These are phyloP conservation scores for Micrasema longulum DNA, from an alignment of 1,140 invertebrate genomes.

Conservation along the genomic window DNA sequence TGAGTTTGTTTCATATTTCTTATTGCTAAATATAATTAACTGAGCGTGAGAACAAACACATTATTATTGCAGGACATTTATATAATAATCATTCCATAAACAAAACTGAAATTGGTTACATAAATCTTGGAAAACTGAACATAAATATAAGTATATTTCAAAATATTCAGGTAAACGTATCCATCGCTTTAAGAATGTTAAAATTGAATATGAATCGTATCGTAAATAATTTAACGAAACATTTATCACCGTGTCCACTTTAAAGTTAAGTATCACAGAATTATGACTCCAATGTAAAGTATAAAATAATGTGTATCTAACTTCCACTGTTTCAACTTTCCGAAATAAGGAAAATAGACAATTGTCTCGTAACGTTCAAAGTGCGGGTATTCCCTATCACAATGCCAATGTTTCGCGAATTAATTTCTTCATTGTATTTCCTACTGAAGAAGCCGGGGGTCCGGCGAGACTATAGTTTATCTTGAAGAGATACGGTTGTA, in stretches of 20 bases:
- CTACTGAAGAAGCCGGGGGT: constrained; percentile 78
- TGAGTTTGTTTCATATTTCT: too few species aligned
- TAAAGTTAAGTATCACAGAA: constrained; percentile 38
- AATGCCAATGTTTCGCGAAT: constrained; percentile 88
- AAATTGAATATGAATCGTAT: too few species aligned
- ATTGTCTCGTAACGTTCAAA: not conserved
- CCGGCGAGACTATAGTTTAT: constrained; percentile 82
- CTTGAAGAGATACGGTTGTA: constrained; percentile 96
- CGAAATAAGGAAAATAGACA: constrained; percentile 5
- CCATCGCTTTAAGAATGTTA: not conserved
- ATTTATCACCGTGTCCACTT: not conserved
- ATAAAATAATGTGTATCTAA: constrained; percentile 9
- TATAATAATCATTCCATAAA: too few species aligned
- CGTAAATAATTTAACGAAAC: too few species aligned
- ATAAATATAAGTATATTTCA: not conserved
- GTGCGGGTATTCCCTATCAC: constrained; percentile 63
- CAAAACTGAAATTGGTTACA: too few species aligned
- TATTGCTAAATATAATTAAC: too few species aligned
- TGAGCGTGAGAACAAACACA: too few species aligned
- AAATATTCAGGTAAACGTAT: not conserved
- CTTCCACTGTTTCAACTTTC: constrained; percentile 10
- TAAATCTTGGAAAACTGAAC: not conserved
- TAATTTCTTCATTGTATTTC: constrained; percentile 90
- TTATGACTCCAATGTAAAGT: constrained; percentile 29
- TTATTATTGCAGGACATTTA: too few species aligned